These are phyloP conservation scores for Lobophora halterata DNA, from an alignment of 2,888 invertebrate species.

Conservation along the genomic window DNA sequence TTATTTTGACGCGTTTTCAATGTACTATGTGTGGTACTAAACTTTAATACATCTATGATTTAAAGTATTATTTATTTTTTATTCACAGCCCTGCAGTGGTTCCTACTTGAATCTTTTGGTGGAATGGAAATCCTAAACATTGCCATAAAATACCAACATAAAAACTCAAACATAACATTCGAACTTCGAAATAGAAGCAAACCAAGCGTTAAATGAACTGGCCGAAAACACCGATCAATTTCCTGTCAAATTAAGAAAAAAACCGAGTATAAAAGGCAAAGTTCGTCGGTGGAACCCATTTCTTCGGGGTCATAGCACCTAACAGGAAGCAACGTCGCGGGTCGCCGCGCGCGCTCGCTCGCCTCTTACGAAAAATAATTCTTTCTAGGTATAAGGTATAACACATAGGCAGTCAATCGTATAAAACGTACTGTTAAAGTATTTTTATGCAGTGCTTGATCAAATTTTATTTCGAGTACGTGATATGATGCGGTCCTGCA, in stretches of 20 bases:
- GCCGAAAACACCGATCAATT: slow-evolving; percentile 67
- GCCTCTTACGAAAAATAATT: slow-evolving; percentile 75
- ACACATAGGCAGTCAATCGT: slow-evolving; percentile 61
- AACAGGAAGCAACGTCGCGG: slow-evolving; percentile 74
- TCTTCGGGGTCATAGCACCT: slow-evolving; percentile 80
- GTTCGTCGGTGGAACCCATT: slow-evolving; percentile 64
- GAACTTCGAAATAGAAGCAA: slow-evolving; percentile 30
- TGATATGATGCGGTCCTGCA: slow-evolving; percentile 30
- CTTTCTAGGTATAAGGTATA: slow-evolving; percentile 64
- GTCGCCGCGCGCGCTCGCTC: slow-evolving; percentile 66
- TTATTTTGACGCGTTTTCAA: too few relatives aligned
- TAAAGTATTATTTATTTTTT: too few relatives aligned
- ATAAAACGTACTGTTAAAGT: slow-evolving; percentile 36
- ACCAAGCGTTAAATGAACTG: slow-evolving; percentile 67
- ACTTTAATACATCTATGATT: too few relatives aligned
- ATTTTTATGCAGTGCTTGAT: slow-evolving; percentile 26
- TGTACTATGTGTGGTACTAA: too few relatives aligned
- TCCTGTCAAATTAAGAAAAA: slow-evolving; percentile 71
- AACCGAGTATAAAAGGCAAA: slow-evolving; percentile 52
- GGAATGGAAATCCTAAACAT: too few relatives aligned
- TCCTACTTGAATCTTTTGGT: too few relatives aligned
- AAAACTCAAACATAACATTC: too few relatives aligned
- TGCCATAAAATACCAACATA: too few relatives aligned
- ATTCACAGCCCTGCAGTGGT: too few relatives aligned
- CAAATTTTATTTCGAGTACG: slow-evolving; percentile 27